Evolutionary conservation across 2,797 vertebrate genomes (phyloP), one percentile per base, ranked within the genome.

Genomic region (Uromys caudimaculatus): DNA sequence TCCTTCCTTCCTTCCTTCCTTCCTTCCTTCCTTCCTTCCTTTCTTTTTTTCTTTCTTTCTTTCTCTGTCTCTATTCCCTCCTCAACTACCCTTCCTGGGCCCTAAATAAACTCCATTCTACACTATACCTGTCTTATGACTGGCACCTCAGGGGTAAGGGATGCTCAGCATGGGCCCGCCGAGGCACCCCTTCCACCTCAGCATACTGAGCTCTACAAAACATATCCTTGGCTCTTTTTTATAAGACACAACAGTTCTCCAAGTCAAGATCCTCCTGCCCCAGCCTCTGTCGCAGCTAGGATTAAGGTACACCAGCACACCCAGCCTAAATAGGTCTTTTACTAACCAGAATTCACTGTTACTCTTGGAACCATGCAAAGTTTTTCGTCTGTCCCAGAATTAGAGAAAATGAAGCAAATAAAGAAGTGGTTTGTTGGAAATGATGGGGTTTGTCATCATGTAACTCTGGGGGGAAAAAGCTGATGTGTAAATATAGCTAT

Each of bases 331-430:
- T 58, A 47, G 32, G 62, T 6, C 88, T 90, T 84, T 92, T 41
- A 50, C n/a, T 83, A 93, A 76, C 67, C 16, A 54, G 71, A 95
- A 89, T 21, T 83, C 83, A 86, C 23, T 85, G 16, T 38, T 78
- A 52, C 23, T 86, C 93, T 86, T 88, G n/a, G 78, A 81, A 58
- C 17, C n/a, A 52, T 24, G 4, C 35, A 82, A 82, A 79, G 75
- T 44, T 44, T 90, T 71, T 79, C 38, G 52, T 41, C 56, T 93
- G 21, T 73, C 69, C 24, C 32, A 86, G 47, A 95, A 96, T 92
- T 79, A 89, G 94, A 84, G 87, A 95, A 93, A 95, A 84, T 13
- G 32, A 95, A 35, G 29, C 29, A 92, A 95, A 86, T 82, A 92
- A 54, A 81, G 76, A 90, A 71, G 54, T 75, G 12, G 69, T 83